Conservation (phyloP, 1,140 invertebrate species). For the Oedothorax gibbosus region DNA sequence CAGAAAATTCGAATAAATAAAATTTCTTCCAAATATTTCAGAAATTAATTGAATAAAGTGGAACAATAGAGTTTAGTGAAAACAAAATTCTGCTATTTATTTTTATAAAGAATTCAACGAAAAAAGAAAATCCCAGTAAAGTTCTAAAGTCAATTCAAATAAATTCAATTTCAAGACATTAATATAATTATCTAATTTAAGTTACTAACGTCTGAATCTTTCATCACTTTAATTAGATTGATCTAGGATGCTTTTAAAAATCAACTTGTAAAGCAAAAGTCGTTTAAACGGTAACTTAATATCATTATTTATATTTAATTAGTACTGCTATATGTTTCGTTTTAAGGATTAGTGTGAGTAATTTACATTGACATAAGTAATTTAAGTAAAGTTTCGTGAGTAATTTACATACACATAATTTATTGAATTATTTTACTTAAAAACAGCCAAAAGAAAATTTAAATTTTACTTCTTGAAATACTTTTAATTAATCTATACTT, state of each 20-base stretch:
- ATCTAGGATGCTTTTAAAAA: slow-evolving; percentile 18
- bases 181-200: slow-evolving; percentile 43
- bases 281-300: too few species aligned
- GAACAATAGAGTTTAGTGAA: not conserved
- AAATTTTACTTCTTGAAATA: too few species aligned
- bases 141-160: slow-evolving; percentile 31
- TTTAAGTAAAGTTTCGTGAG: too few species aligned
- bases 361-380: too few species aligned
- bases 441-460: too few species aligned
- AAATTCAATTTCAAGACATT: slow-evolving; percentile 43
- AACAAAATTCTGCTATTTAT: slow-evolving; percentile 18
- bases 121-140: not conserved
- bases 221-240: slow-evolving; percentile 41
- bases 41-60: slow-evolving; percentile 23
- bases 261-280: not conserved
- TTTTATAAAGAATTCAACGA: slow-evolving; percentile 9
- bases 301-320: too few species aligned
- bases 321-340: too few species aligned
- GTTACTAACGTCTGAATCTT: slow-evolving; percentile 42
- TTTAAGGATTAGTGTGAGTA: too few species aligned
- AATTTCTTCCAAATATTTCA: slow-evolving; percentile 9
- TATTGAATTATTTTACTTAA: too few species aligned
- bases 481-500: too few species aligned
- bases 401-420: too few species aligned
- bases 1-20: slow-evolving; percentile 1